Base-by-base conservation (phyloP, 2,113 vertebrate species). In the Alosa alosa region DNA sequence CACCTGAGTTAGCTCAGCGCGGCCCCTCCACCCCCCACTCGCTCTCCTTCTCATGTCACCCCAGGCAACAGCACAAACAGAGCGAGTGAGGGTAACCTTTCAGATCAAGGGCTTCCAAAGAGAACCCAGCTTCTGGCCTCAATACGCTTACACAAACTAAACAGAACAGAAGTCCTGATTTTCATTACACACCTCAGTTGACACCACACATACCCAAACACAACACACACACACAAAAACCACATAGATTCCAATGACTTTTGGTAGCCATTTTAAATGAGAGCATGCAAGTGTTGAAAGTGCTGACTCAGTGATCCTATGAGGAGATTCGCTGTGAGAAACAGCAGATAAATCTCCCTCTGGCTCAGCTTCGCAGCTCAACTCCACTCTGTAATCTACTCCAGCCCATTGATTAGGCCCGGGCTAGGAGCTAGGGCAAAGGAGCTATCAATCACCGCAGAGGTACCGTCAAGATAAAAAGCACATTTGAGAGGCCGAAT, bases 381-480 rank as follows among this genome's bases (percentile, higher is more conserved):
- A 60, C 90, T 89, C 86, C 50, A 10, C 83, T 78, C 89, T 90
- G 22, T 91, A 92, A 93, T 93, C 89, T 89, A 89, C 90, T 86
- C 87, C 87, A 85, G 75, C 44, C 68, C 86, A 91, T 86, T 90
- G 92, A 93, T 94, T 88, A 92, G 87, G 85, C 86, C 83, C 52
- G 50, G 72, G 49, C 75, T 78, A 25, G 22, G n/a, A 45, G 83
- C 3, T 25, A 11, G 25, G 9, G 9, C 7, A 50, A 49, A 7
- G 44, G n/a, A 8, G 57, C n/a, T 82, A 92, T 93, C 91, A 88
- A 89, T 94, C 90, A 93, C 84, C 88, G 84, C 25, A 57, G 81
- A 87, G 89, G 64, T 68, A 46, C 57, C 83, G 89, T 91, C 86
- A 82, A 84, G 90, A 90, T 90, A 82, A 85, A 89, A 78, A 17